Evolutionary conservation across 1,140 invertebrate genomes (phyloP).

Genomic region (Dendroctonus valens): DNA sequence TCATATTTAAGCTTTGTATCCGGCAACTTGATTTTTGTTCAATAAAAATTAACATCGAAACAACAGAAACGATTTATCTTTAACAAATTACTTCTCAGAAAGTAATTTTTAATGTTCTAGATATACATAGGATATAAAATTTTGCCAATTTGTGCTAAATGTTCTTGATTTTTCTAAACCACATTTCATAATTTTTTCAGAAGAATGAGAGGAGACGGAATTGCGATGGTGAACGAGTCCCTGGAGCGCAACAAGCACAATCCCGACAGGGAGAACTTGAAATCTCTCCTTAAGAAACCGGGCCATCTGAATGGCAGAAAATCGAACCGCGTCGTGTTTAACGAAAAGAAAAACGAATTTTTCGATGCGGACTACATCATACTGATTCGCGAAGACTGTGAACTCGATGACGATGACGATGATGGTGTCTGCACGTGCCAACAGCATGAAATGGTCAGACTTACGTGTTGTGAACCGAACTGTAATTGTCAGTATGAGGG

Average conservation of each 20-base stretch:
- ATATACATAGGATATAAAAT: too few species aligned
- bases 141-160: too few species aligned
- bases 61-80: too few species aligned
- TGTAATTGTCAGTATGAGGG: slow-evolving; percentile 55
- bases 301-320: slow-evolving; percentile 49
- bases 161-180: too few species aligned
- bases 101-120: too few species aligned
- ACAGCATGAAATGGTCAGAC: slow-evolving; percentile 66
- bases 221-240: slow-evolving; percentile 51
- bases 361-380: slow-evolving; percentile 88
- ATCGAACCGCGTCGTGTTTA: slow-evolving; percentile 70
- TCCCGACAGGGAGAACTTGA: slow-evolving; percentile 52
- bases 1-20: too few species aligned
- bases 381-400: slow-evolving; percentile 77
- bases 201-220: slow-evolving; percentile 36
- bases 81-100: too few species aligned
- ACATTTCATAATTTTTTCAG: background rate
- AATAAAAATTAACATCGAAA: too few species aligned
- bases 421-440: slow-evolving; percentile 66
- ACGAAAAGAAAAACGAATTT: slow-evolving; percentile 82
- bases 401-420: slow-evolving; percentile 71
- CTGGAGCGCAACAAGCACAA: slow-evolving; percentile 46
- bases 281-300: slow-evolving; percentile 60
- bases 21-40: too few species aligned
- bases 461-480: slow-evolving; percentile 62